phyloP scores from a whole-genome alignment of 2,113 vertebrate genomes.

The Ramphastos sulfuratus region DNA sequence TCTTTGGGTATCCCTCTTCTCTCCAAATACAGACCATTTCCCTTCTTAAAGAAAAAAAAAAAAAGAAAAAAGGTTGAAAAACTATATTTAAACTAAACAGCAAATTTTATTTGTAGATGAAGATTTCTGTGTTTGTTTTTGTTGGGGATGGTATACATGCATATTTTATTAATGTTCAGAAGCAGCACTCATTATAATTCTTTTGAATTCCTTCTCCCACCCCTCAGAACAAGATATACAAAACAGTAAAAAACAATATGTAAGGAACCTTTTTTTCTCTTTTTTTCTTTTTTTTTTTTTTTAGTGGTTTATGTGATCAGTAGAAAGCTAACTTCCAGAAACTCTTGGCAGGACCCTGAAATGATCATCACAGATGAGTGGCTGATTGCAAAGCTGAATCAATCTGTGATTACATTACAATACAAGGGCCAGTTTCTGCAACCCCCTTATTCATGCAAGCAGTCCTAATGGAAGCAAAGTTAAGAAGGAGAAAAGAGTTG shows the following conservation, averaged over 20 bases:
- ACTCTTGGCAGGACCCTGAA: constrained; percentile 47
- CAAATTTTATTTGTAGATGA: not conserved
- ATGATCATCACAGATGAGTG: constrained; percentile 39
- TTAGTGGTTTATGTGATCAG: constrained; percentile 6
- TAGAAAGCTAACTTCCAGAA: constrained; percentile 38
- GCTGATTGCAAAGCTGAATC: constrained; percentile 65
- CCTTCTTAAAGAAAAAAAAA: not conserved
- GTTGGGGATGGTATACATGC: not conserved
- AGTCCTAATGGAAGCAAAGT: constrained; percentile 18
- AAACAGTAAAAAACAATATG: not conserved
- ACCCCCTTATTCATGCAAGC: constrained; percentile 9
- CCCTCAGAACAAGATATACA: not conserved
- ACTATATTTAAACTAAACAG: not conserved
- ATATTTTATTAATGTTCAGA: constrained; percentile 1
- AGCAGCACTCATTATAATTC: not conserved
- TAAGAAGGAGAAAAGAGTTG: constrained; percentile 19
- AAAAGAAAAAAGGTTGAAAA: too few species aligned
- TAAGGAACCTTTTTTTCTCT: not conserved
- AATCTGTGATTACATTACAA: constrained; percentile 67
- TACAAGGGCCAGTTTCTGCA: constrained; percentile 38
- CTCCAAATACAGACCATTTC: not conserved
- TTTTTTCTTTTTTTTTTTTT: not conserved
- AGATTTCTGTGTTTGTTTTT: not conserved
- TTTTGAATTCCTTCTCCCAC: not conserved
- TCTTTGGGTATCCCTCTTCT: constrained; percentile 8